Percentiles rank a stretch among this genome's conserved stretches.
These are phyloP conservation scores for Lates japonicus DNA, from an alignment of 2,797 vertebrate species.

Conservation along the genomic window DNA sequence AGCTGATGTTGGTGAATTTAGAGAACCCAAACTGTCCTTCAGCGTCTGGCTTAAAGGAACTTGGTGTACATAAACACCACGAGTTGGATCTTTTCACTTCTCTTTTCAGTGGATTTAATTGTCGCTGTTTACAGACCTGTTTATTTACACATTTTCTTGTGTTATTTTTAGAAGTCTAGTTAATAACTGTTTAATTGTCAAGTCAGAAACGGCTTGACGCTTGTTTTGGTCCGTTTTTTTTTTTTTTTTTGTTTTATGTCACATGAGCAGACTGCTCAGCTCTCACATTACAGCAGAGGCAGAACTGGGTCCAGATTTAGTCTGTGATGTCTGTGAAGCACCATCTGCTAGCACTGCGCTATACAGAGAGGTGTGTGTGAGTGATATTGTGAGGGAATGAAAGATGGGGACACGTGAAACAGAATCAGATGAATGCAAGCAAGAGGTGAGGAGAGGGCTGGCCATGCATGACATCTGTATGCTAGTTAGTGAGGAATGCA, in stretches of 20 bases:
- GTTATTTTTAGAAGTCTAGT: neutral
- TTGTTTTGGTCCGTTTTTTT: conserved; percentile 20
- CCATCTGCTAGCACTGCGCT: conserved; percentile 31
- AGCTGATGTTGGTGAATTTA: conserved; percentile 45
- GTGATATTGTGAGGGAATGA: conserved; percentile 5
- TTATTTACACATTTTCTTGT: no score
- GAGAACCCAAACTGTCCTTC: conserved; percentile 51
- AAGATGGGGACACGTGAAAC: conserved; percentile 25
- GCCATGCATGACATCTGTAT: conserved; percentile 54
- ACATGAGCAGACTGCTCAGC: conserved; percentile 31
- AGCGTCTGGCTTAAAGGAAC: conserved; percentile 18
- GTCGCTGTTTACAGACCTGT: neutral
- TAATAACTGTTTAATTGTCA: conserved; percentile 2
- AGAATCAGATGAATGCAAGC: conserved; percentile 2
- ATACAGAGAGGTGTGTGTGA: conserved; percentile 11
- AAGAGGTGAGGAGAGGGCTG: conserved; percentile 16
- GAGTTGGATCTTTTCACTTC: conserved; percentile 1
- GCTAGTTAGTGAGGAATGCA: conserved; percentile 70
- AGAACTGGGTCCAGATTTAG: conserved; percentile 64
- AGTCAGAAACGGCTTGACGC: conserved; percentile 5
- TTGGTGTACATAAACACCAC: neutral
- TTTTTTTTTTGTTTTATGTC: conserved; percentile 38
- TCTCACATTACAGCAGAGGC: conserved; percentile 65
- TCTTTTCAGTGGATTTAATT: neutral
- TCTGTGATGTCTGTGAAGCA: conserved; percentile 38